Conservation (phyloP, 2,888 invertebrate genomes). For the Protula sp. region DNA sequence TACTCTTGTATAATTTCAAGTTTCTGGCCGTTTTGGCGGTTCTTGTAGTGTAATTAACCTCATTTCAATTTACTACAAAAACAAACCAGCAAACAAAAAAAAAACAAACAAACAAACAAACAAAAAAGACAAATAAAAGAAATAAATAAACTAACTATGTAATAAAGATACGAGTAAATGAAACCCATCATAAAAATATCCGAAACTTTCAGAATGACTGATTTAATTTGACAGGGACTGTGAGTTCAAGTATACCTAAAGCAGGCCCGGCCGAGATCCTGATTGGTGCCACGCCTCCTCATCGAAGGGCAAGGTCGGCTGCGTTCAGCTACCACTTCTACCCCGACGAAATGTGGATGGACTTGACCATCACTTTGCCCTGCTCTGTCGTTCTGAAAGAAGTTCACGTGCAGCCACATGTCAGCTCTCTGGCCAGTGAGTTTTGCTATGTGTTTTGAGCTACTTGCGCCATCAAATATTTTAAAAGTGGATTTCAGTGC, state of each 20-base stretch:
- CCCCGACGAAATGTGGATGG: conserved; percentile 78
- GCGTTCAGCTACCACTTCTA: conserved; percentile 97
- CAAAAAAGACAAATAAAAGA: too few species aligned
- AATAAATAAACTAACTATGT: too few species aligned
- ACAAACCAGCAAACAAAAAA: too few species aligned
- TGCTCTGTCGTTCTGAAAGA: conserved; percentile 83
- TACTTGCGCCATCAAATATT: too few species aligned
- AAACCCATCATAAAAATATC: neutral
- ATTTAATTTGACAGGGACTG: conserved; percentile 57
- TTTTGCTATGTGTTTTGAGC: conserved; percentile 51
- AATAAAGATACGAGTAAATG: conserved; percentile 33
- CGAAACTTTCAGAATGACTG: neutral
- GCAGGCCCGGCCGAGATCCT: conserved; percentile 85
- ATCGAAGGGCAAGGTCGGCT: conserved; percentile 78
- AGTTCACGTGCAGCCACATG: conserved; percentile 60
- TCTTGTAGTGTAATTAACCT: too few species aligned
- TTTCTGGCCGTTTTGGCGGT: too few species aligned
- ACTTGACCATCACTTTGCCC: conserved; percentile 78
- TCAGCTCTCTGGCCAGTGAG: conserved; percentile 48
- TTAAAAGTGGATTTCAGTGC: neutral
- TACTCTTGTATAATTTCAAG: too few species aligned
- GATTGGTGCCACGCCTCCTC: conserved; percentile 75
- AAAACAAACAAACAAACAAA: too few species aligned
- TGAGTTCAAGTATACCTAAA: conserved; percentile 75
- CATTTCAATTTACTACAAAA: too few species aligned